Conservation (phyloP, 2,888 invertebrate species). For the Fragum fragum region DNA sequence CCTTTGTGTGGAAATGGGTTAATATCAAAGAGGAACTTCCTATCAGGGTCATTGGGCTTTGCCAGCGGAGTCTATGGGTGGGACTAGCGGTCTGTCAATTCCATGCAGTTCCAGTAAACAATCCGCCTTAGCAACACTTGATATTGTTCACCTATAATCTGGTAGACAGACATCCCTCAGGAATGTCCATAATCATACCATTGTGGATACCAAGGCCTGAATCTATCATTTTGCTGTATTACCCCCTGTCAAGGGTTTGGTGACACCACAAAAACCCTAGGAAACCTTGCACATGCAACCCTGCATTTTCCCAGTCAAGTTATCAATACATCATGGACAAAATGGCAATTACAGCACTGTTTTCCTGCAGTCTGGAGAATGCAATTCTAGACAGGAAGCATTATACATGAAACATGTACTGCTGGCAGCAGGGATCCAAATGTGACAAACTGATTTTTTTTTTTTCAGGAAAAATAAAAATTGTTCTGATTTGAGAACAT, state of each 20-base stretch:
- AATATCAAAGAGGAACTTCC: too few species aligned
- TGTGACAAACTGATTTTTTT: too few species aligned
- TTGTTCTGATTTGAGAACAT: too few species aligned
- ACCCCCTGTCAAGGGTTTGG: constrained; percentile 9
- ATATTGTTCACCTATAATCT: too few species aligned
- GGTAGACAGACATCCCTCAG: neutral
- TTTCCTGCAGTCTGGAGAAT: neutral
- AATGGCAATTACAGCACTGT: neutral
- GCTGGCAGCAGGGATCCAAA: neutral
- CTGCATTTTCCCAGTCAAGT: constrained; percentile 16
- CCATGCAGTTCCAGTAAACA: too few species aligned
- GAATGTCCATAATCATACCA: constrained; percentile 8
- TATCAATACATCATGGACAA: constrained; percentile 23
- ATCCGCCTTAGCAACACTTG: too few species aligned
- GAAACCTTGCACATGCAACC: constrained; percentile 26
- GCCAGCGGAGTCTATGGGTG: too few species aligned
- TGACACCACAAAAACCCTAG: constrained; percentile 11
- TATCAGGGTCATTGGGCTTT: too few species aligned
- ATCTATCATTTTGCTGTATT: neutral
- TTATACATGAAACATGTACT: constrained; percentile 11
- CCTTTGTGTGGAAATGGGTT: too few species aligned
- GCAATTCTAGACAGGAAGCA: constrained; percentile 15
- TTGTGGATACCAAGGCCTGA: neutral
- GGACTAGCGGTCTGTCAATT: too few species aligned
- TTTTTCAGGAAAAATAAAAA: too few species aligned